Conservation (phyloP, 2,797 vertebrate genomes). For the Setipinna tenuifilis region DNA sequence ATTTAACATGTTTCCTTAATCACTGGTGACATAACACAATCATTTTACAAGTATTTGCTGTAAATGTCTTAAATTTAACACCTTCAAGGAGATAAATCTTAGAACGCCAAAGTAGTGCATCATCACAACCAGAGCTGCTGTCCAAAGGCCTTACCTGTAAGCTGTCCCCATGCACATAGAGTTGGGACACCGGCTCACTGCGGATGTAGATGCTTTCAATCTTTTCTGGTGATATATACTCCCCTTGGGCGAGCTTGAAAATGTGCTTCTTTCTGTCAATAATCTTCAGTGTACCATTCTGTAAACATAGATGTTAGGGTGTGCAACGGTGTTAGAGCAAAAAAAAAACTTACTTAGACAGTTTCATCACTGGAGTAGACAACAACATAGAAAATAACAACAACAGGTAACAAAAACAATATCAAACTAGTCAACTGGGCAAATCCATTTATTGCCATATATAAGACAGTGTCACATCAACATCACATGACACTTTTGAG, state of each 20-base stretch:
- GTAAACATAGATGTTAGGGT: background rate
- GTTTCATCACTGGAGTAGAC: no score
- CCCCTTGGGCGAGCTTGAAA: constrained; percentile 98
- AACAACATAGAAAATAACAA: background rate
- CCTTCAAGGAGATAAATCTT: background rate
- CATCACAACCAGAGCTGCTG: background rate
- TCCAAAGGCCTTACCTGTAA: constrained; percentile 82
- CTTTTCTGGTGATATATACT: constrained; percentile 97
- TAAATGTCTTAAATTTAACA: no score
- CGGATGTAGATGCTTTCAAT: constrained; percentile 98
- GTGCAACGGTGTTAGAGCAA: background rate
- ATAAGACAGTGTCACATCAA: no score
- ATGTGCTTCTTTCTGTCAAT: constrained; percentile 99
- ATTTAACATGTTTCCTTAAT: no score
- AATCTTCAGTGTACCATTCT: constrained; percentile 96
- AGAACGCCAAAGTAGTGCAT: background rate
- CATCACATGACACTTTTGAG: no score
- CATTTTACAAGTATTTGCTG: no score
- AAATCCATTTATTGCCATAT: background rate
- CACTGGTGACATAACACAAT: no score
- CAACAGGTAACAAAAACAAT: background rate
- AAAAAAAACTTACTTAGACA: background rate
- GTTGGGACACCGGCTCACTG: constrained; percentile 90
- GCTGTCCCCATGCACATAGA: constrained; percentile 95
- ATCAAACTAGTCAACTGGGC: background rate